Evolutionary conservation across 2,113 vertebrate species (phyloP), one percentile per base, ranked within the genome.

Genomic region (Greenwoodochromis staneri): DNA sequence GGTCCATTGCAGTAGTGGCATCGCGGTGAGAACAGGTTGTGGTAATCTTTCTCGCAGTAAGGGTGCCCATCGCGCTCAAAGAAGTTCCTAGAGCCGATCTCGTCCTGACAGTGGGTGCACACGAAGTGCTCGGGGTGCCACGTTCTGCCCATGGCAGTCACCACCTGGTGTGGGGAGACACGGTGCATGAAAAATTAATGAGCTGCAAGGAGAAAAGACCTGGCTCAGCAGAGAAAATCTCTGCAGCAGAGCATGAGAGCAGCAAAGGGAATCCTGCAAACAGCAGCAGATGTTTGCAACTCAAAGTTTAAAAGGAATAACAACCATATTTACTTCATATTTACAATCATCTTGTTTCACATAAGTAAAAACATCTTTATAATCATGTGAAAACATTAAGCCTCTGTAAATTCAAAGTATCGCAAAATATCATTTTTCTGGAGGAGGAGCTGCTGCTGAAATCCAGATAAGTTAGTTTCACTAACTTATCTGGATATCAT

Each of bases 111-210:
- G 95, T 99, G 98, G 87, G 98, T 98, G 93, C 98, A 99, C 90
- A 99, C 98, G 5, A 99, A 99, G 95, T 99, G 98, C 93, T 99
- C 98, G 0, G 98, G 98, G 90, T 99, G 98, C 98, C 98, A 99
- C 1, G 98, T 98, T 90, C 97, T 97, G 81, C 98, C 98, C 98
- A 99, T 99, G 76, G 98, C 98, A 3, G 98, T 99, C 92, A 99
- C 98, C 1, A 99, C 98, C 98, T 99, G 96, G 88, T 80, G 34
- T 31, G 73, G 73, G 80, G 80, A 86, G 73, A 86, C 51, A 92
- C 54, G 29, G 85, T 4, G 38, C 76, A 91, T 90, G 81, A 84
- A 89, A 91, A 13, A 55, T 9, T 71, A 81, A 93, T 85, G 82
- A 94, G 78, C 49, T 83, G 82, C 40, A 34, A 13, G 47, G 27